These are phyloP conservation scores for Hemicrepidius hirtus DNA, from an alignment of 2,888 invertebrate species.

Conservation along the genomic window DNA sequence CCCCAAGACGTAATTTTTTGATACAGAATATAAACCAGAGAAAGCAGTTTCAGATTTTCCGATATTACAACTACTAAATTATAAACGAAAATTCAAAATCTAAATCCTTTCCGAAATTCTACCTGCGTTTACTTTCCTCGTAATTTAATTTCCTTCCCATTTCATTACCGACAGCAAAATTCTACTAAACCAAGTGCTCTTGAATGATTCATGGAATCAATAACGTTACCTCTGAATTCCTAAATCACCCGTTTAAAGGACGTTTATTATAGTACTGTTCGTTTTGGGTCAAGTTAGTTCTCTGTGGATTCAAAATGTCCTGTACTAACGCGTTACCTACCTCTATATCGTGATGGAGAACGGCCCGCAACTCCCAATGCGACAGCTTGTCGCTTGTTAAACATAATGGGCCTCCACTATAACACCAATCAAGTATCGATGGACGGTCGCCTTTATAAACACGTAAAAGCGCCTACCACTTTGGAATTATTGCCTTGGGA, in stretches of 20 bases:
- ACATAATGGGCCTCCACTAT: constrained; percentile 31
- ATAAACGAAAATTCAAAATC: not conserved
- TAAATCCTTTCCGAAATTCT: not conserved
- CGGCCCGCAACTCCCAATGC: constrained; percentile 32
- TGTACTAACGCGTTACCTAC: constrained; percentile 29
- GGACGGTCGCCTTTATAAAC: constrained; percentile 28
- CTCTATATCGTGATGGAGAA: constrained; percentile 26
- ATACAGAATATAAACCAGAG: no score
- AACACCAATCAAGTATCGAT: constrained; percentile 33
- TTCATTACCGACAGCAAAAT: constrained; percentile 3
- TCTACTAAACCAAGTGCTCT: not conserved
- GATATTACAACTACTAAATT: no score
- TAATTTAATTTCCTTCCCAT: constrained; percentile 5
- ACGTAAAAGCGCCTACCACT: constrained; percentile 2
- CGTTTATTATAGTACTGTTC: constrained; percentile 34
- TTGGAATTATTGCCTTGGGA: not conserved
- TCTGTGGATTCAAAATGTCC: constrained; percentile 33
- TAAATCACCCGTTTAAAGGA: constrained; percentile 33
- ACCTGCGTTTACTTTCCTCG: not conserved
- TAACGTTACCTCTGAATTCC: constrained; percentile 16
- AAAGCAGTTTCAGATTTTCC: no score
- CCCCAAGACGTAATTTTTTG: no score
- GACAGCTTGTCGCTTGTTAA: constrained; percentile 30
- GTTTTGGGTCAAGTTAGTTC: constrained; percentile 28
- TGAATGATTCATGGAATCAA: constrained; percentile 14